Evolutionary conservation across 2,113 vertebrate species (phyloP), one percentile per base, ranked within the genome.

Genomic region (Oplegnathus fasciatus): DNA sequence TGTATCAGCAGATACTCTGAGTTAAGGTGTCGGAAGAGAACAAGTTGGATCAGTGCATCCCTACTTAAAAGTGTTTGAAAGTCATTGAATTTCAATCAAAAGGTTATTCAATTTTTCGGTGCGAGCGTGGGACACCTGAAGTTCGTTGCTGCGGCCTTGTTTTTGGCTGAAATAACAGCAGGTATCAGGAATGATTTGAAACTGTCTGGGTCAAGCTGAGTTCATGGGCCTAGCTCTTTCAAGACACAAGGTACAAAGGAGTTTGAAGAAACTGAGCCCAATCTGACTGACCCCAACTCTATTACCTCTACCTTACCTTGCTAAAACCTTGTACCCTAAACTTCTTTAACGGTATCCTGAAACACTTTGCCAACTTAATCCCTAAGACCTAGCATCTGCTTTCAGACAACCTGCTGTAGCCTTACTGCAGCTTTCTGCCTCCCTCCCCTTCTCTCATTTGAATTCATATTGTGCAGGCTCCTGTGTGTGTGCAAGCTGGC

Each of bases 401-500:
- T 44, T 48, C 54, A 65, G 8, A 76, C 69, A 46, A 83, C 79
- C 66, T 89, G 72, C 75, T 80, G 73, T 60, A 48, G 64, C 79
- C 37, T 28, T 3, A 1, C 54, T 37, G 26, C 60, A 22, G 28
- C 44, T 69, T 61, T 11, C 77, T 57, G 6, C 42, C 44, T 42
- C 26, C n/a, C 4, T 32, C 34, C 15, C 9, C 28, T 20, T 40
- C 30, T 52, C 26, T 28, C 54, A 6, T 40, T 15, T 74, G 13
- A 71, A 14, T 67, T 72, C 15, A 64, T 82, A 68, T 74, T 92
- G 88, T 87, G 86, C 90, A 69, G 65, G 28, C 80, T 88, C 78
- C 82, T 9, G 9, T 42, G 60, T 32, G 75, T 81, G 80, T 62
- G 82, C 54, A 62, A 72, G 71, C 34, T 64, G 48, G 70, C 72